Evolutionary conservation across 2,888 invertebrate species (phyloP), one percentile per base, ranked within the genome.

Genomic region (Mythimna impura): DNA sequence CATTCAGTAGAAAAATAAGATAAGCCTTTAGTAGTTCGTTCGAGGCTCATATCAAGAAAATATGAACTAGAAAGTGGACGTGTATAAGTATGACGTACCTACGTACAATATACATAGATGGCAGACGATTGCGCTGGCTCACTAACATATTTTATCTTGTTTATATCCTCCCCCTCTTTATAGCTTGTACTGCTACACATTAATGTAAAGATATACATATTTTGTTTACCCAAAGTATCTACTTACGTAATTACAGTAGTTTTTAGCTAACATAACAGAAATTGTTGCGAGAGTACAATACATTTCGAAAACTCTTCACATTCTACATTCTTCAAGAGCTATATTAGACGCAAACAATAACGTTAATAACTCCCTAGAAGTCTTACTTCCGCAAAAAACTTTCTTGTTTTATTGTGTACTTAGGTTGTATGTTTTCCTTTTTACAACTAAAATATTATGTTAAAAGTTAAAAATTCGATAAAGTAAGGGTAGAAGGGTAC

Each of bases 391-490:
- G 69, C 76, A 74, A 73, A 82, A 71, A 80, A 76, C 60, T 82
- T 82, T 71, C 57, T 47, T 77, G 70, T 80, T 81, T 82, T 72
- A 79, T 68, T 72, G 64, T 73, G 62, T 75, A 68, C 69, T 73
- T 73, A 66, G 62, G 57, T 62, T 76, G 61, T 77, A 72, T 62
- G 52, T 66, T 70, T 75, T 76, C 63, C 63, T 68, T 74, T 67
- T 63, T 54, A 55, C 63, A 77, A 74, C 78, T 79, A 68, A 76
- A n/a, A 77, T 73, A 62, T 79, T 72, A 55, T 65, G 57, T 10
- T 67, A 52, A 69, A 54, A 74, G 66, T 71, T 71, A 30, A 73
- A 30, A 82, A 55, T 74, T 82, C 47, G 43, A 64, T 74, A 73
- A 68, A 71, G 36, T 71, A 3, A 43, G 47, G 43, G 25, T 14